Evolutionary conservation across 2,888 invertebrate genomes (phyloP).

Genomic region (Agrilus biguttatus): DNA sequence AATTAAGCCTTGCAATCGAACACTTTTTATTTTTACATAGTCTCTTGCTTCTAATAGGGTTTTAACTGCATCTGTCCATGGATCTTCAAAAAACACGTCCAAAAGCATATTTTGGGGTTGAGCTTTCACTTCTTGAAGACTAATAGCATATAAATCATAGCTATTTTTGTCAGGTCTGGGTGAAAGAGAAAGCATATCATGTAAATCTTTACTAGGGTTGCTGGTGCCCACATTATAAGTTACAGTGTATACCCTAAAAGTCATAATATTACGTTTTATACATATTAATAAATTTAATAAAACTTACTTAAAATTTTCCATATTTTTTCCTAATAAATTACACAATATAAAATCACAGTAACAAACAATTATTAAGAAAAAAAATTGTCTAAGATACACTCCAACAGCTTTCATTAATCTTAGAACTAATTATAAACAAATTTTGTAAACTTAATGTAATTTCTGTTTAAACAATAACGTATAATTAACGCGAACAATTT

Average conservation of each 20-base stretch:
- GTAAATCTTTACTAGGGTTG: constrained; percentile 55
- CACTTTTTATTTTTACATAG: constrained; percentile 65
- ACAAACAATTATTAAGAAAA: too few species aligned
- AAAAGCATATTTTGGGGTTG: constrained; percentile 73
- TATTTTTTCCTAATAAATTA: constrained; percentile 4
- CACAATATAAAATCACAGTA: too few species aligned
- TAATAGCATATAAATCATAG: constrained; percentile 75
- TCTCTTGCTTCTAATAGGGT: constrained; percentile 51
- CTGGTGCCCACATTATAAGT: constrained; percentile 87
- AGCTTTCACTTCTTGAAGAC: constrained; percentile 79
- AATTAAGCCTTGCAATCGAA: constrained; percentile 72
- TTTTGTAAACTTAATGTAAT: too few species aligned
- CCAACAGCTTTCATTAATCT: too few species aligned
- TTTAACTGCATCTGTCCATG: constrained; percentile 68
- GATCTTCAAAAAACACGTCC: constrained; percentile 69
- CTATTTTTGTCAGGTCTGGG: constrained; percentile 45
- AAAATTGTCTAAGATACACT: too few species aligned
- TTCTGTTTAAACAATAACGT: too few species aligned
- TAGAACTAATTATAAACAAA: too few species aligned
- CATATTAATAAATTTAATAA: background rate
- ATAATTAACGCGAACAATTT: too few species aligned
- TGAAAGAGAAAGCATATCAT: constrained; percentile 53
- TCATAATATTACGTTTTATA: background rate
- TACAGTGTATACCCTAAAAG: constrained; percentile 58
- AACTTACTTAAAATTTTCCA: constrained; percentile 18